A percentile compares a stretch with the other conserved stretches of the same genome.
Conservation (phyloP, 2,797 vertebrate species). For the Muraenolepis orangiensis region DNA sequence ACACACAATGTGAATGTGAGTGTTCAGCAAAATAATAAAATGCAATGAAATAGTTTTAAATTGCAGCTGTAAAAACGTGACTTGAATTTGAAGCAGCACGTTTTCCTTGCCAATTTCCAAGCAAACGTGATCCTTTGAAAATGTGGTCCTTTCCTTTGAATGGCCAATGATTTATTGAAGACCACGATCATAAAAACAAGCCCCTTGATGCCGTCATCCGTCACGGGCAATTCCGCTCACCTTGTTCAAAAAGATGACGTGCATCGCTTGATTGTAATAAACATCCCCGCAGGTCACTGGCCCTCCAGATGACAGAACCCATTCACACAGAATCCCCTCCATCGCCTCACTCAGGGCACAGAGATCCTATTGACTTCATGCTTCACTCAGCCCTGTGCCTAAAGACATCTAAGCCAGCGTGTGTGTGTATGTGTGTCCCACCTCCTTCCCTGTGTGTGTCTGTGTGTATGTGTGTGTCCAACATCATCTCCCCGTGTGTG, state of each 20-base stretch:
- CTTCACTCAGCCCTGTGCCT: conserved; percentile 4
- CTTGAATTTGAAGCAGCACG: not conserved
- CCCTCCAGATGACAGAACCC: conserved; percentile 12
- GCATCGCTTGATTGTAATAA: conserved; percentile 13
- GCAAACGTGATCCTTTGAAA: not conserved
- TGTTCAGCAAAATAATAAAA: too few relatives aligned
- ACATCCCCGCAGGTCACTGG: conserved; percentile 16
- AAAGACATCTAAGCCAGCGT: not conserved
- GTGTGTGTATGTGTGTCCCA: not conserved
- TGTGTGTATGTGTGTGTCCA: not conserved
- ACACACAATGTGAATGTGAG: not conserved
- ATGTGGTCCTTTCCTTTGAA: not conserved
- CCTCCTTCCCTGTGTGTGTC: not conserved
- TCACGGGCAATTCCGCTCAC: not conserved
- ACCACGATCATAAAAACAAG: not conserved
- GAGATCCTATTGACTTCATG: conserved; percentile 16
- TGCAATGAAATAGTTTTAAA: too few relatives aligned
- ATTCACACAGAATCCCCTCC: not conserved
- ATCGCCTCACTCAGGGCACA: not conserved
- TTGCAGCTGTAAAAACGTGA: not conserved
- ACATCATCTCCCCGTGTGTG: not conserved
- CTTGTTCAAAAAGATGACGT: not conserved
- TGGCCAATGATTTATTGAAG: not conserved
- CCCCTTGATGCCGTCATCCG: not conserved
- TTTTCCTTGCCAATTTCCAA: not conserved